A percentile compares a stretch with the other conserved stretches of the same genome.
phyloP scores from a whole-genome alignment of 2,113 vertebrate genomes.

The Varanus salvator region DNA sequence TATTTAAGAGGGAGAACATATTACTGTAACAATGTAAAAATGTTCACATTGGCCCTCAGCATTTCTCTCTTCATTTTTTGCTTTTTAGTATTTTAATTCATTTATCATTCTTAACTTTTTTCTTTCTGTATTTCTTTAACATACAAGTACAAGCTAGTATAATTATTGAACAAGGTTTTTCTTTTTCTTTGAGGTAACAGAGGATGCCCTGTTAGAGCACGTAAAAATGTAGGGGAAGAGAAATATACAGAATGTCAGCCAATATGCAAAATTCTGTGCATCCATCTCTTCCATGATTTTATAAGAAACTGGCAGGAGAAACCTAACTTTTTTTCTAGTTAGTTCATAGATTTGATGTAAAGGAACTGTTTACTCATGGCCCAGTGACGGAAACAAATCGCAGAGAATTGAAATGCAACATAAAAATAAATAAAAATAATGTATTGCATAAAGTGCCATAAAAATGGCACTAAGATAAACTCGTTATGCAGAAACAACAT shows the following conservation, averaged over 20 bases:
- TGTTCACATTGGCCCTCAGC: too few relatives aligned
- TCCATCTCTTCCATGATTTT: not conserved
- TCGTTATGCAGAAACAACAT: not conserved
- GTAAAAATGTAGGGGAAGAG: not conserved
- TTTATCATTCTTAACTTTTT: too few relatives aligned
- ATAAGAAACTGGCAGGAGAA: not conserved
- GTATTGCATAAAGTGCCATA: not conserved
- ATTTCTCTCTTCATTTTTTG: too few relatives aligned
- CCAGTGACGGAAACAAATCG: not conserved
- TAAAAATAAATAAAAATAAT: not conserved
- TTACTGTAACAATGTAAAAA: too few relatives aligned
- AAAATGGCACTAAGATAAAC: not conserved
- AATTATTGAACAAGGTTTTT: too few relatives aligned
- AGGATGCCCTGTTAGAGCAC: too few relatives aligned
- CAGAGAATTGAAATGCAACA: not conserved
- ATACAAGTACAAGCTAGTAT: too few relatives aligned
- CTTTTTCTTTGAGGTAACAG: too few relatives aligned
- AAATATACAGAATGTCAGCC: not conserved
- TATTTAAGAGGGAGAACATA: too few relatives aligned
- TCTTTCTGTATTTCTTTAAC: too few relatives aligned
- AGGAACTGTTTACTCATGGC: not conserved
- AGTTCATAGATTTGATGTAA: not conserved
- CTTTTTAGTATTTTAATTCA: too few relatives aligned
- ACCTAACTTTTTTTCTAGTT: not conserved
- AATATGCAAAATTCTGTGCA: not conserved